Conservation (phyloP, 2,113 vertebrate species). For the Catharus minimus region DNA sequence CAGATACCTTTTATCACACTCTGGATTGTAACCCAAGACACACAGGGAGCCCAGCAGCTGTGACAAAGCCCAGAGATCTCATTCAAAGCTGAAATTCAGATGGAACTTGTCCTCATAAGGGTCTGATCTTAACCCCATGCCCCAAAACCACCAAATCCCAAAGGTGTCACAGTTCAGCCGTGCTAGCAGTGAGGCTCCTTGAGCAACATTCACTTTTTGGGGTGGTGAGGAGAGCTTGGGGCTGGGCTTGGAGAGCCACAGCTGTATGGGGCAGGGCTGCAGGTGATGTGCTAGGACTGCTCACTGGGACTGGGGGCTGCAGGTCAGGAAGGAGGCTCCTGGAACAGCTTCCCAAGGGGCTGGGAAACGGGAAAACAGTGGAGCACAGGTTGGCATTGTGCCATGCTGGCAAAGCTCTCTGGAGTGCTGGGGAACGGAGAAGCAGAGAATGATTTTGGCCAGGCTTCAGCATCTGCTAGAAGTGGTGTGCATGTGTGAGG, state of each 20-base stretch:
- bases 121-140: neutral
- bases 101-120: neutral
- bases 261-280: accelerated
- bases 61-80: neutral
- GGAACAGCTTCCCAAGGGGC: neutral
- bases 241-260: neutral
- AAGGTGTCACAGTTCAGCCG: accelerated
- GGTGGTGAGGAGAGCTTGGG: accelerated
- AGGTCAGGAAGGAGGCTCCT: neutral
- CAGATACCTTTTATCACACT: no score
- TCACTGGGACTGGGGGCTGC: neutral
- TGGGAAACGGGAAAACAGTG: neutral
- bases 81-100: neutral
- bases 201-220: neutral
- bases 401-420: neutral
- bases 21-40: no score
- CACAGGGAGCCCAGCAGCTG: neutral
- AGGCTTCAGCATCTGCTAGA: neutral
- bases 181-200: neutral
- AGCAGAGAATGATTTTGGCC: slow-evolving; percentile 21
- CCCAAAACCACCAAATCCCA: neutral
- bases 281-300: neutral
- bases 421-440: neutral
- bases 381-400: neutral
- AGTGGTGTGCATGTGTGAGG: slow-evolving; percentile 14